phyloP scores from a whole-genome alignment of 2,797 vertebrate genomes.

The Arvicola amphibius region DNA sequence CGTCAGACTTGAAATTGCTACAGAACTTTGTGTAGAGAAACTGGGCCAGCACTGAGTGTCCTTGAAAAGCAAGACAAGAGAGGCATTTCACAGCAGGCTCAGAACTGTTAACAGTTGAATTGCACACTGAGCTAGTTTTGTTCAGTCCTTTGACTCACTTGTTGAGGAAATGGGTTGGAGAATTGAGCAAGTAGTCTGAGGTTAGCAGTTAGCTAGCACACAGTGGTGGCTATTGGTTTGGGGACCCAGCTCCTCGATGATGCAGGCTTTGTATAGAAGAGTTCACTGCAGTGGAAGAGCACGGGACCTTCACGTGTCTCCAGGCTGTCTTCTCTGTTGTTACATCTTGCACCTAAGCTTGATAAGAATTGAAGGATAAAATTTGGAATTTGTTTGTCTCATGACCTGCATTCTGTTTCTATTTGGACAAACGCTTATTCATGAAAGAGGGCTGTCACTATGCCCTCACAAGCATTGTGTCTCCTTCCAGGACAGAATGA shows the following conservation, averaged over 20 bases:
- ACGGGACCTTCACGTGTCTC: background rate
- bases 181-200: background rate
- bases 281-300: background rate
- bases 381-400: background rate
- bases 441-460: background rate
- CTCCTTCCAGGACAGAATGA: background rate
- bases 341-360: background rate
- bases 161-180: background rate
- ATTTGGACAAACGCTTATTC: background rate
- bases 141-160: background rate
- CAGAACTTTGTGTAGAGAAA: background rate
- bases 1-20: conserved; percentile 4
- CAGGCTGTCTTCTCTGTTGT: background rate
- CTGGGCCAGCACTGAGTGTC: background rate
- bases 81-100: background rate
- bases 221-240: background rate
- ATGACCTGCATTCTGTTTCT: background rate
- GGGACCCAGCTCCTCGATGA: background rate
- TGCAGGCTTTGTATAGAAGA: background rate
- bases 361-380: background rate
- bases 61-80: background rate
- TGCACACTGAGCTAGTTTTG: background rate
- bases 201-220: background rate
- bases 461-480: background rate
- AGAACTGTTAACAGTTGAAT: conserved; percentile 21